These are phyloP conservation scores for Perognathus longimembris DNA, from an alignment of 2,113 vertebrate genomes.

Conservation along the genomic window DNA sequence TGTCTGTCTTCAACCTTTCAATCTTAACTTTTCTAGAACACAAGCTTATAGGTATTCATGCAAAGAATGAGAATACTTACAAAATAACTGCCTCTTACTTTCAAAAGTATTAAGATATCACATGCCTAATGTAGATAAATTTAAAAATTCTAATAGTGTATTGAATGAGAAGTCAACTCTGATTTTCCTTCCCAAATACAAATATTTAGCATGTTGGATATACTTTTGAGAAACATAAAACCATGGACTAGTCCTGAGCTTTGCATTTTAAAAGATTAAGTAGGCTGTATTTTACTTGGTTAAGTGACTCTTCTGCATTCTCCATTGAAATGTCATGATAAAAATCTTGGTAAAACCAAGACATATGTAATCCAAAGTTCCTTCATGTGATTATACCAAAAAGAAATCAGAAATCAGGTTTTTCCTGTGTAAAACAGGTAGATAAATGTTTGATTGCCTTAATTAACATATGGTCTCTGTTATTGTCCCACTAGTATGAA, in stretches of 20 bases:
- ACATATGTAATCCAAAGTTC: neutral
- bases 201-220: neutral
- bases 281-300: neutral
- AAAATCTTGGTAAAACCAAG: neutral
- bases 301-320: neutral
- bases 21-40: neutral
- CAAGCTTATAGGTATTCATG: neutral
- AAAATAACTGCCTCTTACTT: neutral
- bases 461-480: neutral
- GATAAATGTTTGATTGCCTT: neutral
- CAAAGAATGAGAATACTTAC: neutral
- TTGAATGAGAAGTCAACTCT: neutral
- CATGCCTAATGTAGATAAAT: neutral
- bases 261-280: conserved; percentile 4
- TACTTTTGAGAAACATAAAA: neutral
- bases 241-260: neutral
- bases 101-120: neutral
- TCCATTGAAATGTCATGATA: neutral
- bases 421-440: neutral
- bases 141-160: neutral
- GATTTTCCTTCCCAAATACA: neutral
- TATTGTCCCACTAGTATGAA: neutral
- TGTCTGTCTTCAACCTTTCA: neutral
- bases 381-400: neutral
- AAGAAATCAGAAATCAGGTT: neutral